phyloP scores from a whole-genome alignment of 2,797 vertebrate species.

The Malurus leucopterus region DNA sequence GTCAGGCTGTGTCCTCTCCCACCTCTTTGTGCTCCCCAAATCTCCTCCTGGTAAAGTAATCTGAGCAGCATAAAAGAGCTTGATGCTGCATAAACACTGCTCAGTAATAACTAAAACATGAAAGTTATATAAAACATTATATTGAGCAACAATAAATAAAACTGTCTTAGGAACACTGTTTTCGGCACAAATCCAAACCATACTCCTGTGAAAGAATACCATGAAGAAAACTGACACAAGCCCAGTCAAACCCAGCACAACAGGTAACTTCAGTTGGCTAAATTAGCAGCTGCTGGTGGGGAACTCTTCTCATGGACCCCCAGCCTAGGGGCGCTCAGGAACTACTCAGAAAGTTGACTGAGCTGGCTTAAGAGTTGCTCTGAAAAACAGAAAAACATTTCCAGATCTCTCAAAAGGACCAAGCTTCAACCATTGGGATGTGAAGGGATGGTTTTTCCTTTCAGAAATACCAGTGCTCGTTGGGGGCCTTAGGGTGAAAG shows the following conservation, averaged over 20 bases:
- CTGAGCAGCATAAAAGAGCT: not conserved
- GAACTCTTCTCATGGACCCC: accelerated
- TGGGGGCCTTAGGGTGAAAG: not conserved
- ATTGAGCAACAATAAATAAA: not conserved
- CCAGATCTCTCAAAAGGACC: not conserved
- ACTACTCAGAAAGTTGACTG: not conserved
- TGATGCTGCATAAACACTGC: not conserved
- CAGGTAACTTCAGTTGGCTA: not conserved
- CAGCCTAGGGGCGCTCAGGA: not conserved
- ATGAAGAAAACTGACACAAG: not conserved
- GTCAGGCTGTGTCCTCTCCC: not conserved
- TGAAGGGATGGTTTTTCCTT: not conserved
- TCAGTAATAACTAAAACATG: not conserved
- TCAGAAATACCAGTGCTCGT: not conserved
- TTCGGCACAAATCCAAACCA: not conserved
- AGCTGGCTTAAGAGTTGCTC: not conserved
- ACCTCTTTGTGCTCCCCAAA: not conserved
- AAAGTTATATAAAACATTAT: not conserved
- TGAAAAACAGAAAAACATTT: not conserved
- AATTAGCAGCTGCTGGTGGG: not conserved
- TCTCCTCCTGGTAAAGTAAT: not conserved
- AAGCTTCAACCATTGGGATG: not conserved
- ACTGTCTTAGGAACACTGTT: not conserved
- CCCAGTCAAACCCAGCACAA: not conserved
- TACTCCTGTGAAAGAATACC: not conserved